These are phyloP conservation scores for Trachops cirrhosus DNA, from an alignment of 2,797 vertebrate genomes.

Conservation along the genomic window DNA sequence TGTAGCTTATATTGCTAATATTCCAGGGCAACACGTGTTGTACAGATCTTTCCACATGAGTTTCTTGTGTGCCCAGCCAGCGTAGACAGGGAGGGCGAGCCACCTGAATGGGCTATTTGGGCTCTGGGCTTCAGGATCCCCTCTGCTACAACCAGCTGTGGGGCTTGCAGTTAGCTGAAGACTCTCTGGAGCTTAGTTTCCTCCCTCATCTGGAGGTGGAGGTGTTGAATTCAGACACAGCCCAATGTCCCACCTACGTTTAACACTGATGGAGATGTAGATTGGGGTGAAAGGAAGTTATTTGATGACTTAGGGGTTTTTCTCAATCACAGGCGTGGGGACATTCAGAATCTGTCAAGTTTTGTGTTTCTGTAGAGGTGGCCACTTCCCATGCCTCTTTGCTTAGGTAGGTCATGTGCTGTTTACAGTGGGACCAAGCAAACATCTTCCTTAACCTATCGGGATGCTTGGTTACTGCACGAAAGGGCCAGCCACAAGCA, in stretches of 20 bases:
- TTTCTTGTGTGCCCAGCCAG: neutral
- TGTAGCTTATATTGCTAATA: neutral
- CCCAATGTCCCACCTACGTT: neutral
- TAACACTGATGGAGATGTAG: neutral
- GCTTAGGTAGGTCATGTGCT: neutral
- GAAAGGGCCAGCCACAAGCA: slow-evolving; percentile 18
- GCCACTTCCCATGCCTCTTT: accelerated
- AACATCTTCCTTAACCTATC: neutral
- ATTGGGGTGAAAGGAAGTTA: neutral
- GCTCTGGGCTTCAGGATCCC: too few relatives aligned
- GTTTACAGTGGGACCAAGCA: accelerated
- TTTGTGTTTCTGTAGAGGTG: neutral
- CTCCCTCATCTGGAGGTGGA: neutral
- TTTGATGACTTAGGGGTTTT: neutral
- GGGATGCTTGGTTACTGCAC: neutral
- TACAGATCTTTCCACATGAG: neutral
- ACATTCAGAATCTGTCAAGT: neutral
- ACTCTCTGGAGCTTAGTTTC: neutral
- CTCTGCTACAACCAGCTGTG: neutral
- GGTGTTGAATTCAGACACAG: neutral
- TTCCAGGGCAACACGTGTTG: neutral
- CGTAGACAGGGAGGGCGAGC: accelerated
- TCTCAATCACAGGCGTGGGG: neutral
- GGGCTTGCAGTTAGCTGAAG: neutral
- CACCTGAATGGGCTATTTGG: neutral